Conservation (phyloP, 2,113 vertebrate species). For the Eclectus roratus region DNA sequence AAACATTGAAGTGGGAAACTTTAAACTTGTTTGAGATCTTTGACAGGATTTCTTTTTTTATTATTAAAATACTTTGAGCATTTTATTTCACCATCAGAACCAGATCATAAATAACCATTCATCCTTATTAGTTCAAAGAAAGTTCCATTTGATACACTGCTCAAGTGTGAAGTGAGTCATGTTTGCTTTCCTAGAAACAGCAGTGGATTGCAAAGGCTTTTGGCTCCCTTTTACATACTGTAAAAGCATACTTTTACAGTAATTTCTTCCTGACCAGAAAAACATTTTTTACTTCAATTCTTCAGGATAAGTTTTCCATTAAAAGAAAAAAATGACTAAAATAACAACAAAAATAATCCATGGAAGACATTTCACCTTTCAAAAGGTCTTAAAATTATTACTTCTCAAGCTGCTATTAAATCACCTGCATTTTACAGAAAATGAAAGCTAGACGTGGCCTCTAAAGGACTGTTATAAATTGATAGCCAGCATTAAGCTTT, state of each 20-base stretch:
- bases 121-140: not conserved
- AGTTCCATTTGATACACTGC: not conserved
- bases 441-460: not conserved
- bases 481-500: not conserved
- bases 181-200: not conserved
- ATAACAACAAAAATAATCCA: not conserved
- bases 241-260: not conserved
- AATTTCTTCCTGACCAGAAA: slow-evolving; percentile 2
- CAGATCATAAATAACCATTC: not conserved
- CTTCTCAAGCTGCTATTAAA: not conserved
- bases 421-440: not conserved
- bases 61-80: not conserved
- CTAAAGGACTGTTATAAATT: not conserved
- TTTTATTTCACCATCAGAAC: slow-evolving; percentile 6
- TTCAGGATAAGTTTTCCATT: not conserved
- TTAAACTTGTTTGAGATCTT: not conserved
- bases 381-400: not conserved
- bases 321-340: not conserved
- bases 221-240: not conserved
- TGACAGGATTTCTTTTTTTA: not conserved
- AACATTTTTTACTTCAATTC: not conserved
- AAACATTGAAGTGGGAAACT: not conserved
- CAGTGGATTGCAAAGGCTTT: not conserved
- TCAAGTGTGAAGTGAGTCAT: not conserved
- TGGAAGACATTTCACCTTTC: not conserved